A percentile compares a stretch with the other conserved stretches of the same genome.
These are phyloP conservation scores for Portunus trituberculatus DNA, from an alignment of 1,140 invertebrate genomes.

Conservation along the genomic window DNA sequence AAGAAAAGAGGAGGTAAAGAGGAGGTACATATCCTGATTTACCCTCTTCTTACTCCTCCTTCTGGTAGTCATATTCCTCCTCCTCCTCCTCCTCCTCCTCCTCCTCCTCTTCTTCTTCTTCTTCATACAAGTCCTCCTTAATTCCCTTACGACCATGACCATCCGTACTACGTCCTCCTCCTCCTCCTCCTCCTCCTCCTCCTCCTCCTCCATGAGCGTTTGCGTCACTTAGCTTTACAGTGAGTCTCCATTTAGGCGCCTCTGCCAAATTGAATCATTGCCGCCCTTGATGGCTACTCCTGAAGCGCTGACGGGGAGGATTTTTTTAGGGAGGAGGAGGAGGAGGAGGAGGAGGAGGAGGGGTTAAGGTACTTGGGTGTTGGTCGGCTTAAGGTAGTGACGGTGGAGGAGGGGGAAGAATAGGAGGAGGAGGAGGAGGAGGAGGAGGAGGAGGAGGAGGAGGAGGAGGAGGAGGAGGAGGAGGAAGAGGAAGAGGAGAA, in stretches of 20 bases:
- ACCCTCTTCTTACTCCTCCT: neutral
- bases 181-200: neutral
- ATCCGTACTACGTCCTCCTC: neutral
- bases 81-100: neutral
- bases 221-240: neutral
- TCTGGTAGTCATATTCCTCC: neutral
- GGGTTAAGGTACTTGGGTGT: too few relatives aligned
- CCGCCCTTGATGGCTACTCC: neutral
- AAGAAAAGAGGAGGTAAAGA: neutral
- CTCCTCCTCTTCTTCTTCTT: too few relatives aligned
- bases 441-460: too few relatives aligned
- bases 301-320: neutral
- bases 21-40: neutral
- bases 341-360: too few relatives aligned
- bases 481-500: too few relatives aligned
- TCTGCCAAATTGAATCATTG: neutral
- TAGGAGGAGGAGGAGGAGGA: too few relatives aligned
- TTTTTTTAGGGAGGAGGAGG: neutral
- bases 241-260: constrained; percentile 9
- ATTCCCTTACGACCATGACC: too few relatives aligned
- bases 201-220: neutral
- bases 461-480: too few relatives aligned
- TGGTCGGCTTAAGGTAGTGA: too few relatives aligned
- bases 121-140: too few relatives aligned
- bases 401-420: too few relatives aligned